These are phyloP conservation scores for Maylandia zebra DNA, from an alignment of 2,113 vertebrate genomes.

Conservation along the genomic window DNA sequence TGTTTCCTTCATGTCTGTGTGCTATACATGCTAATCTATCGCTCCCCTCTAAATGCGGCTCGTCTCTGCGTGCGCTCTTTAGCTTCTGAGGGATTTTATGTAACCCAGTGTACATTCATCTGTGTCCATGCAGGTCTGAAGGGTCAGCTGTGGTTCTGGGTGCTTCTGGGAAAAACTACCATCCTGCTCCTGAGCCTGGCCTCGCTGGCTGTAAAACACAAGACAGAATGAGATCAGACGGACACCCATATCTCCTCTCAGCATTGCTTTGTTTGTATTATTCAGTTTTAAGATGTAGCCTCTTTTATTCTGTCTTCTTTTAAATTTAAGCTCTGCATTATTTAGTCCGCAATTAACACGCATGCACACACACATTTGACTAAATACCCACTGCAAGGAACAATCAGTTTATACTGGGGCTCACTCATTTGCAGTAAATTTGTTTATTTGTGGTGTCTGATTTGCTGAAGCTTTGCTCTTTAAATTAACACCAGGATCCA, in stretches of 20 bases:
- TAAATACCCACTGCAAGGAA: background rate
- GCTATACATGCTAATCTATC: background rate
- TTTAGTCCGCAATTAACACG: rapidly evolving
- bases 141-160: constrained; percentile 31
- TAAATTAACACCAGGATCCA: background rate
- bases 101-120: background rate
- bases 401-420: background rate
- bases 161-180: constrained; percentile 15
- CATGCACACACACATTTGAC: background rate
- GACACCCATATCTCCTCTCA: background rate
- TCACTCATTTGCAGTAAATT: rapidly evolving
- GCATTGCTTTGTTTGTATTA: background rate
- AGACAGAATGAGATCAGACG: background rate
- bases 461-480: background rate
- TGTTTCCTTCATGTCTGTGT: background rate
- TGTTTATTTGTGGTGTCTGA: background rate
- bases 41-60: background rate
- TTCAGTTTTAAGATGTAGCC: rapidly evolving
- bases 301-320: background rate
- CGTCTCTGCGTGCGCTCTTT: rapidly evolving
- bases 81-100: background rate
- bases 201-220: background rate
- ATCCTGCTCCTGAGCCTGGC: constrained; percentile 1
- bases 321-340: background rate
- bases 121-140: background rate